phyloP scores from a whole-genome alignment of 2,113 vertebrate genomes.

The Vidua chalybeata region DNA sequence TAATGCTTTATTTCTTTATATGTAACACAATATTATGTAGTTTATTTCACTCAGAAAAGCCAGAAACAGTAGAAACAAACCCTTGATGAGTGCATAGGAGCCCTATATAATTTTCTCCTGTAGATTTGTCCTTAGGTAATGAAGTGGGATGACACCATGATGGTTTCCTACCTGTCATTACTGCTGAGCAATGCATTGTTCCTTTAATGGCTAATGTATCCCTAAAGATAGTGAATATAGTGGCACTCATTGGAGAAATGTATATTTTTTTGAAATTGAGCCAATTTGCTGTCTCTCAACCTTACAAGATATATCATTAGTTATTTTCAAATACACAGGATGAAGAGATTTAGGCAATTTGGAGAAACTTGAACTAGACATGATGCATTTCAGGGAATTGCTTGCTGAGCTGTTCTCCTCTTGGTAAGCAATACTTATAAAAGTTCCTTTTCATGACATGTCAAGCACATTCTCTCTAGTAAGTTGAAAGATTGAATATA shows the following conservation, averaged over 20 bases:
- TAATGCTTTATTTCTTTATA: background rate
- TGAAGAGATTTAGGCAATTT: background rate
- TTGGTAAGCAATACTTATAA: background rate
- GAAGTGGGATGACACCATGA: background rate
- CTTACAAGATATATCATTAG: background rate
- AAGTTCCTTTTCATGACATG: background rate
- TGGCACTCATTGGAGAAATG: background rate
- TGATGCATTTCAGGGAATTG: background rate
- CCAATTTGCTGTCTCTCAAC: conserved; percentile 4
- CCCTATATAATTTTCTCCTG: background rate
- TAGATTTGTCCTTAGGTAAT: background rate
- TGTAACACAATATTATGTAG: background rate
- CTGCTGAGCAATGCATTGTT: background rate
- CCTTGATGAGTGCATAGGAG: background rate
- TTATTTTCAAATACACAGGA: conserved; percentile 21
- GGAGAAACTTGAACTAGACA: background rate
- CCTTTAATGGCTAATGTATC: background rate
- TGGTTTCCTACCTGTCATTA: background rate
- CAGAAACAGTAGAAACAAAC: background rate
- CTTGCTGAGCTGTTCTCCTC: background rate
- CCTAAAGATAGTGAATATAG: background rate
- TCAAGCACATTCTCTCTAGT: background rate
- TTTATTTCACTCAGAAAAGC: background rate
- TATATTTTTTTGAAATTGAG: background rate
- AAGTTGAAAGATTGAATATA: background rate